Percentiles rank a stretch among this genome's conserved stretches.
phyloP scores from a whole-genome alignment of 2,113 vertebrate species.

The Fregata magnificens region DNA sequence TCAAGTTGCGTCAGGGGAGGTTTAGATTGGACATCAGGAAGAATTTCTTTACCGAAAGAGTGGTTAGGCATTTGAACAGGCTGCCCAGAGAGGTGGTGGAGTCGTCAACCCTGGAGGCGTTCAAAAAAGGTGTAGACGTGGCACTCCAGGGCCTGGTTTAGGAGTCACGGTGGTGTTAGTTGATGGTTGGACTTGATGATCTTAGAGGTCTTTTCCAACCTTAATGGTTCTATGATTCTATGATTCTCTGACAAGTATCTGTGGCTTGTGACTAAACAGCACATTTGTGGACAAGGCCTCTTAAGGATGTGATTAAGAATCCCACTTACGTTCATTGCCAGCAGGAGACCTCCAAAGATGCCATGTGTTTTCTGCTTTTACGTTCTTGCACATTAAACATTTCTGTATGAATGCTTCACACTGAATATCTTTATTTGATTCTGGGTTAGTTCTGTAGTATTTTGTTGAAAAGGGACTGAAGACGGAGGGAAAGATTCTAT shows the following conservation, averaged over 20 bases:
- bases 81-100: no score
- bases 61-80: no score
- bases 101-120: no score
- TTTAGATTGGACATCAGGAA: no score
- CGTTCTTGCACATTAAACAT: not conserved
- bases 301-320: not conserved
- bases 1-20: no score
- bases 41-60: no score
- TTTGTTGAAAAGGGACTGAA: not conserved
- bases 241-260: not conserved
- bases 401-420: not conserved
- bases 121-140: no score
- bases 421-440: not conserved
- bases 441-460: not conserved
- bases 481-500: not conserved
- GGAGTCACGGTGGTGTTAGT: no score
- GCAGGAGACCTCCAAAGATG: constrained; percentile 3
- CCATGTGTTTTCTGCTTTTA: not conserved
- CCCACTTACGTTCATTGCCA: not conserved
- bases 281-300: not conserved
- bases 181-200: no score
- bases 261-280: not conserved
- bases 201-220: no score
- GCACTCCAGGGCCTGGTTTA: no score
- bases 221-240: no score